Conservation (phyloP, 1,140 invertebrate species). For the Coboldia fuscipes region DNA sequence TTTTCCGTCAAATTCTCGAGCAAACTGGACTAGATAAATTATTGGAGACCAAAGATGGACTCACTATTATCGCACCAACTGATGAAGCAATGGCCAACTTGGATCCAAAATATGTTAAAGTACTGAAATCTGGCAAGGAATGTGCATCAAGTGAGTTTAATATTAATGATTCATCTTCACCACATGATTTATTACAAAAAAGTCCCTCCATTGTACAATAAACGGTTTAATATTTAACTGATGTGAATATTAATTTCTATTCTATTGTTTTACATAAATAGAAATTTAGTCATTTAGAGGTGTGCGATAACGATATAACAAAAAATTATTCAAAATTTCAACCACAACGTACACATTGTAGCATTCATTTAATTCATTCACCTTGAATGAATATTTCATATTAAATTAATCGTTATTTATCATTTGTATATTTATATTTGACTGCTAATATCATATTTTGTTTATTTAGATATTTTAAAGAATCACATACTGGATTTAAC, state of each 20-base stretch:
- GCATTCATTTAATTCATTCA: background rate
- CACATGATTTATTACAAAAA: too few relatives aligned
- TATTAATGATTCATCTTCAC: too few relatives aligned
- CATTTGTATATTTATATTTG: background rate
- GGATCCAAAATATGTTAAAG: conserved; percentile 20
- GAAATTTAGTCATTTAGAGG: too few relatives aligned
- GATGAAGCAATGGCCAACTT: conserved; percentile 36
- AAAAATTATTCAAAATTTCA: too few relatives aligned
- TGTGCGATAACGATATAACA: too few relatives aligned
- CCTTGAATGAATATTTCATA: background rate
- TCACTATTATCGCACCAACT: conserved; percentile 39
- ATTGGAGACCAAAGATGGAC: conserved; percentile 27
- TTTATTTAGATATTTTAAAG: conserved; percentile 29
- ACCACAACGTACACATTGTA: background rate
- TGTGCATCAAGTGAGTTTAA: conserved; percentile 24
- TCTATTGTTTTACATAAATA: too few relatives aligned
- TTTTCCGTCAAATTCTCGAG: conserved; percentile 18
- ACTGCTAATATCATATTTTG: background rate
- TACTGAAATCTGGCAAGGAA: conserved; percentile 21
- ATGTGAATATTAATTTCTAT: too few relatives aligned
- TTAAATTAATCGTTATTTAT: background rate
- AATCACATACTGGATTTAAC: conserved; percentile 41
- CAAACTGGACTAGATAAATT: conserved; percentile 17
- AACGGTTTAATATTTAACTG: too few relatives aligned
- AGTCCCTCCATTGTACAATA: too few relatives aligned